Evolutionary conservation across 2,888 invertebrate genomes (phyloP), one percentile per base, ranked within the genome.

Genomic region (Lasioglossum figueresi): DNA sequence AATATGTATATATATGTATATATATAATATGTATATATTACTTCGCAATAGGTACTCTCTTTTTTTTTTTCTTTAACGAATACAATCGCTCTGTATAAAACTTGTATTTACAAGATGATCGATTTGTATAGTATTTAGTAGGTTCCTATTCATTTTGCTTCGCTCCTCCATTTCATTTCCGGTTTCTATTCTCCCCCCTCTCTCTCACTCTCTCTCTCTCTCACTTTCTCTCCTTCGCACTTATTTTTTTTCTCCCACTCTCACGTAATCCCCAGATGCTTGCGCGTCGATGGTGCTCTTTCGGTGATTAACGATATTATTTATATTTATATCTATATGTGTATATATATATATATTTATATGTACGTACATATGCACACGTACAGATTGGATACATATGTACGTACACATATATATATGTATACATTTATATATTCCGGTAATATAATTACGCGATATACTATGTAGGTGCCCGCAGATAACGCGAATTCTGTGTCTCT

Each of bases 71-170:
- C 91, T 92, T 92, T 92, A 93, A 94, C 94, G 93, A 93, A 92
- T 94, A 94, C 93, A 93, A 94, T 94, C 86, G 90, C 93, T 95
- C 94, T 94, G 95, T 95, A 95, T 95, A 95, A 95, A 95, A 95
- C 94, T 95, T 93, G 93, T 95, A 95, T 95, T 90, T 95, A 95
- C 94, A 94, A 92, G 93, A 91, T 94, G 93, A 94, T 92, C 91
- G 90, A 90, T 92, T 92, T 93, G 84, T 91, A 90, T 91, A 90
- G 80, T 90, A 90, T 85, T 70, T 90, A 89, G 88, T 90, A 84
- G 85, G 90, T 88, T 90, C 88, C 76, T 80, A 82, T 79, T 71
- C 88, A 78, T 87, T 56, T 82, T 84, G 80, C 76, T 83, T 82
- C 75, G 81, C 52, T 75, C 14, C 56, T 43, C 34, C 68, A 72